Evolutionary conservation across 1,140 invertebrate genomes (phyloP).

Genomic region (Caenorhabditis briggsae): DNA sequence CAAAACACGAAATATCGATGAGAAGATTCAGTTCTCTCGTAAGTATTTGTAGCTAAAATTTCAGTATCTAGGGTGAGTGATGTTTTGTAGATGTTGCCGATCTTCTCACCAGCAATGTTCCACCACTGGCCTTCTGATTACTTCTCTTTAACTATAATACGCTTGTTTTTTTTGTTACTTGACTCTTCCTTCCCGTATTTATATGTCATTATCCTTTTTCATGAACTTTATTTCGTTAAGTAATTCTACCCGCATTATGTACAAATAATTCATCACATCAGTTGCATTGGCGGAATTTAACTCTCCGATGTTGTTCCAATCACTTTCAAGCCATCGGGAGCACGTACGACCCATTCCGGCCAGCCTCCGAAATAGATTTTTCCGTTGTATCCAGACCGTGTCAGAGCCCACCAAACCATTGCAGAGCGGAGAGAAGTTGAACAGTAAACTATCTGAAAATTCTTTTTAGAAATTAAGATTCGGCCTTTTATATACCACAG

Average conservation of each 20-base stretch:
- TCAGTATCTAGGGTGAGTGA: background rate
- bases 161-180: slow-evolving; percentile 29
- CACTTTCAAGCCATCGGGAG: slow-evolving; percentile 75
- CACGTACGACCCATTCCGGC: slow-evolving; percentile 76
- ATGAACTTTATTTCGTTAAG: slow-evolving; percentile 46
- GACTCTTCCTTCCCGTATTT: slow-evolving; percentile 13
- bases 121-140: slow-evolving; percentile 12
- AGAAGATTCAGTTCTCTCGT: slow-evolving; percentile 64
- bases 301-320: slow-evolving; percentile 66
- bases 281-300: background rate
- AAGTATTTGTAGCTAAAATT: background rate
- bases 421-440: slow-evolving; percentile 71
- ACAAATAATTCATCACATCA: slow-evolving; percentile 4
- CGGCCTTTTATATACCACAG: slow-evolving; percentile 59
- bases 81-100: slow-evolving; percentile 15
- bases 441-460: slow-evolving; percentile 73
- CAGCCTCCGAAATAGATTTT: slow-evolving; percentile 75
- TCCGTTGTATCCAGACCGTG: slow-evolving; percentile 67
- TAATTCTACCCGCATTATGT: slow-evolving; percentile 27
- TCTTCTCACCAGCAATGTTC: slow-evolving; percentile 26
- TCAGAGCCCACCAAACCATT: slow-evolving; percentile 74
- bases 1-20: slow-evolving; percentile 68
- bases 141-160: slow-evolving; percentile 23
- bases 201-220: background rate
- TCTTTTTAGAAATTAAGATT: background rate